Evolutionary conservation across 2,797 vertebrate species (phyloP).

Genomic region (Cuculus canorus): DNA sequence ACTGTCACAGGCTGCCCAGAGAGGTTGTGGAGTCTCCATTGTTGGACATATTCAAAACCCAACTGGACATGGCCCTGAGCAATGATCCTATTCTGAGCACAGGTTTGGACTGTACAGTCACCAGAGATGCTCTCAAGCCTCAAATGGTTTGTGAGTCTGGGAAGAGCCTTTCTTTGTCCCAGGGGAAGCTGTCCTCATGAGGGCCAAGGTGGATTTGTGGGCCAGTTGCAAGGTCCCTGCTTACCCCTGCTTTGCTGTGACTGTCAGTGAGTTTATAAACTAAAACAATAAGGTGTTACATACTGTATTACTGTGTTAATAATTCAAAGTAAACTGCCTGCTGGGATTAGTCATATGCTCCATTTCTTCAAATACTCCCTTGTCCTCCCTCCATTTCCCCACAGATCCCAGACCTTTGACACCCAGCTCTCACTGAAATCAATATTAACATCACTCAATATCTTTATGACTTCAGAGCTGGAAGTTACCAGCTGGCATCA

Average conservation of each 20-base stretch:
- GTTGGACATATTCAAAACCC: background rate
- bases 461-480: background rate
- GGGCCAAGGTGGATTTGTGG: background rate
- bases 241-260: background rate
- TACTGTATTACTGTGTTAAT: background rate
- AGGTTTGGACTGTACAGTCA: background rate
- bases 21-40: background rate
- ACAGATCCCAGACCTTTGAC: background rate
- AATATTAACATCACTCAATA: background rate
- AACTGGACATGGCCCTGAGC: background rate
- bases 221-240: background rate
- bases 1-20: background rate
- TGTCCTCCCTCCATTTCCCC: background rate
- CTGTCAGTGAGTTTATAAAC: background rate
- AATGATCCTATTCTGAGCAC: background rate
- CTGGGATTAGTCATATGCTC: background rate
- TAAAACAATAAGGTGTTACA: background rate
- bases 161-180: background rate
- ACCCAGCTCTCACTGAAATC: background rate
- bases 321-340: background rate
- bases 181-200: background rate
- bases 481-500: background rate
- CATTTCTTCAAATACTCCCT: background rate
- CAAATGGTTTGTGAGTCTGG: background rate
- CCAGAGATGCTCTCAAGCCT: background rate